A percentile compares a stretch with the other conserved stretches of the same genome.
phyloP scores from a whole-genome alignment of 2,113 vertebrate species.

The Dissostichus mawsoni region DNA sequence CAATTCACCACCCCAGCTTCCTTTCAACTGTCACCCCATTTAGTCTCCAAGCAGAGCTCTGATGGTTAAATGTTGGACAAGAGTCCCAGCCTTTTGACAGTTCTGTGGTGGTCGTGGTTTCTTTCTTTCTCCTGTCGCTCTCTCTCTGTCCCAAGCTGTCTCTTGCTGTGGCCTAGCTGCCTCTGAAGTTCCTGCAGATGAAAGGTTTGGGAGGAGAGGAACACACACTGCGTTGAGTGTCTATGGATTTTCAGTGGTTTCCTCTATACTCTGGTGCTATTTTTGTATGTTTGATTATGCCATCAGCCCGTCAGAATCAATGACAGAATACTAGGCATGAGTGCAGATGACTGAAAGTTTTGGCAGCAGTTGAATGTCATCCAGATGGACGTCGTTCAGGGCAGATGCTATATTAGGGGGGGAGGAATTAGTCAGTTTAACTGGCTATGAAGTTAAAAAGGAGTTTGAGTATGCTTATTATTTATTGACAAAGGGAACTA shows the following conservation, averaged over 20 bases:
- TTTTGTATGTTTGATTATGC: slow-evolving; percentile 63
- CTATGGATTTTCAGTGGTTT: slow-evolving; percentile 59
- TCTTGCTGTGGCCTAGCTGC: slow-evolving; percentile 36
- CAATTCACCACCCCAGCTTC: slow-evolving; percentile 44
- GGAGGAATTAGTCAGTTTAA: slow-evolving; percentile 19
- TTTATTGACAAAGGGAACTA: slow-evolving; percentile 36
- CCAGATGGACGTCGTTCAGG: slow-evolving; percentile 16
- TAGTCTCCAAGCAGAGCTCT: slow-evolving; percentile 33
- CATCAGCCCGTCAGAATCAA: slow-evolving; percentile 60
- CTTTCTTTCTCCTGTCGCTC: slow-evolving; percentile 25
- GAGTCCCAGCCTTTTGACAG: slow-evolving; percentile 65
- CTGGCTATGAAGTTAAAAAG: no score
- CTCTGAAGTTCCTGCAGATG: slow-evolving; percentile 40
- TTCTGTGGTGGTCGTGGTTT: slow-evolving; percentile 66
- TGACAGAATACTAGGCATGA: slow-evolving; percentile 47
- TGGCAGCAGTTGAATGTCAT: slow-evolving; percentile 50
- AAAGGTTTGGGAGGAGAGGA: slow-evolving; percentile 41
- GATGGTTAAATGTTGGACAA: slow-evolving; percentile 61
- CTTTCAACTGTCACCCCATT: slow-evolving; percentile 64
- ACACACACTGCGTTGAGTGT: slow-evolving; percentile 69
- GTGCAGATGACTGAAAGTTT: slow-evolving; percentile 29
- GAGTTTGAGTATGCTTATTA: slow-evolving; percentile 24
- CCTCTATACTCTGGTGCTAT: slow-evolving; percentile 57
- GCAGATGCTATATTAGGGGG: slow-evolving; percentile 27
- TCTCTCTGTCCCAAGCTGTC: slow-evolving; percentile 10